Evolutionary conservation across 2,113 vertebrate genomes (phyloP).

Genomic region (Tringa solitaria): DNA sequence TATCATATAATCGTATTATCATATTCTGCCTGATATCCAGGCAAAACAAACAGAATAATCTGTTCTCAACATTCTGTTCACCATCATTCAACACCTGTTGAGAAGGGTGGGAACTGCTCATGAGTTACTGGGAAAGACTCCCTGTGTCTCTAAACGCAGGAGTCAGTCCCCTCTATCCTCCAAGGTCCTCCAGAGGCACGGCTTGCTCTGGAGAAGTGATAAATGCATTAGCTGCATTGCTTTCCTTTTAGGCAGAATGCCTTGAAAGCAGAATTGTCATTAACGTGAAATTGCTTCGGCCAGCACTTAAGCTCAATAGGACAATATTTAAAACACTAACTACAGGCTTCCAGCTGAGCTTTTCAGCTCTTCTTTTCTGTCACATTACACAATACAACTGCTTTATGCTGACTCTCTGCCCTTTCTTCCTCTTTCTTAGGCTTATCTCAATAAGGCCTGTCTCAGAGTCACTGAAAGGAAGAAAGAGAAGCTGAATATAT

Average conservation of each 20-base stretch:
- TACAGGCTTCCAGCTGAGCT: constrained; percentile 6
- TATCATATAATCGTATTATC: neutral
- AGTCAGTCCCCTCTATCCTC: neutral
- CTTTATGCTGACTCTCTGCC: constrained; percentile 32
- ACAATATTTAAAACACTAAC: constrained; percentile 52
- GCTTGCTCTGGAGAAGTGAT: neutral
- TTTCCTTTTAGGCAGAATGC: neutral
- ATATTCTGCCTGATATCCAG: neutral
- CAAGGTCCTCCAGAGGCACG: neutral
- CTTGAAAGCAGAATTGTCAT: neutral
- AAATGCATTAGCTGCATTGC: neutral
- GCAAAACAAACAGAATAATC: neutral
- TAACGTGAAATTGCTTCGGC: neutral
- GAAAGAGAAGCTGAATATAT: constrained; percentile 56
- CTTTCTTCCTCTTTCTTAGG: constrained; percentile 34
- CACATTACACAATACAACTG: constrained; percentile 18
- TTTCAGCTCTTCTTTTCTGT: constrained; percentile 30
- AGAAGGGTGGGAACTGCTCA: neutral
- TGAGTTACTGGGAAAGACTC: neutral
- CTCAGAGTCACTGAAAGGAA: constrained; percentile 44
- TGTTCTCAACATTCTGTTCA: neutral
- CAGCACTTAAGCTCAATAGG: neutral
- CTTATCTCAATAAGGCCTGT: constrained; percentile 57
- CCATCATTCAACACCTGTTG: neutral
- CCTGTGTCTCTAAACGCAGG: accelerated